Evolutionary conservation across 2,113 vertebrate genomes (phyloP).

Genomic region (Sylvia atricapilla): DNA sequence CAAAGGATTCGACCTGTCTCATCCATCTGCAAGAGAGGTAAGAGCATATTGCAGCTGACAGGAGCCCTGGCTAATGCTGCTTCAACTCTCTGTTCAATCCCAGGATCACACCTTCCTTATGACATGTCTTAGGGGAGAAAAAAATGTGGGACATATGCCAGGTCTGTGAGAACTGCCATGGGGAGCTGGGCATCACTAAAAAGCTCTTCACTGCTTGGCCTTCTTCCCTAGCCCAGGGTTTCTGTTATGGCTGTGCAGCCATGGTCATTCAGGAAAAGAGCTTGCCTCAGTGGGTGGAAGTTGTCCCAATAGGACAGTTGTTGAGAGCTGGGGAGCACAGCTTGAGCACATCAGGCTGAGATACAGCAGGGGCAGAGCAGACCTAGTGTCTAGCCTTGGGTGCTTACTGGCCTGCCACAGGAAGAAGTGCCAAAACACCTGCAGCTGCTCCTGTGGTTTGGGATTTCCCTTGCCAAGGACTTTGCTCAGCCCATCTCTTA

Average conservation of each 20-base stretch:
- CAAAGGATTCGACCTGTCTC: constrained; percentile 87
- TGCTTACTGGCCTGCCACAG: neutral
- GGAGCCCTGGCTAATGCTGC: neutral
- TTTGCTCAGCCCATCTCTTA: neutral
- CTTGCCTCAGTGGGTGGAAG: neutral
- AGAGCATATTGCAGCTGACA: neutral
- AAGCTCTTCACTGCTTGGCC: neutral
- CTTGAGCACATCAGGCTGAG: neutral
- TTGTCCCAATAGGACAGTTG: neutral
- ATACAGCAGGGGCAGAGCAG: neutral
- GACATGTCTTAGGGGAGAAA: neutral
- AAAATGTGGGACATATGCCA: neutral
- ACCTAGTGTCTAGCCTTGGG: neutral
- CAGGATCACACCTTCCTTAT: neutral
- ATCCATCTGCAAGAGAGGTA: constrained; percentile 80
- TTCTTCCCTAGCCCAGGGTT: neutral
- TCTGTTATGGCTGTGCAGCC: neutral
- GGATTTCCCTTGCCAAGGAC: neutral
- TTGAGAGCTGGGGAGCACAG: neutral
- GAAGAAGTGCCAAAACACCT: neutral
- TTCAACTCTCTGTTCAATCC: neutral
- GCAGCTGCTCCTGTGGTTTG: neutral
- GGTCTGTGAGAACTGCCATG: neutral
- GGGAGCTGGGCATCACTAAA: neutral
- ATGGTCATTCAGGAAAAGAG: neutral